Base-by-base conservation (phyloP, 2,797 vertebrate genomes). In the Hemitrygon akajei region DNA sequence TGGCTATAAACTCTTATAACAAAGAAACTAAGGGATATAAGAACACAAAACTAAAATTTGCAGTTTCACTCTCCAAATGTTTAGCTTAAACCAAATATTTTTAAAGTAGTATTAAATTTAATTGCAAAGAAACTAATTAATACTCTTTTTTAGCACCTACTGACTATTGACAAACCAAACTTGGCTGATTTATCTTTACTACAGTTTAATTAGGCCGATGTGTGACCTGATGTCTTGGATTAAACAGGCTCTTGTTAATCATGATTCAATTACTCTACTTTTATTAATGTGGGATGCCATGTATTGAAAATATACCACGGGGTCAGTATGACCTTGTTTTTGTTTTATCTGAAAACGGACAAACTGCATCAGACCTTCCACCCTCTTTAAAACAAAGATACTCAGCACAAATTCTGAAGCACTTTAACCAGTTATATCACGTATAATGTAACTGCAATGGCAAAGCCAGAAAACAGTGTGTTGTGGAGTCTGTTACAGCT, bases 241-340 rank as follows among this genome's bases (percentile, higher is more conserved):
- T 93, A 71, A 93, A 93, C 71, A 93, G 91, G 56, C 71, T 27
- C 91, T 75, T 93, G 71, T 93, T 76, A 93, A 93, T 93, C 91
- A 93, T 93, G 71, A 27, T 40, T 93, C 91, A 47, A 93, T 93
- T 56, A 93, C 91, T 93, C 5, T 40, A 75, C 20, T 40, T 73
- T 75, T 93, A 93, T 93, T 93, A 93, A 76, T 93, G 71, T 76
- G 91, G 91, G 91, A 93, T 93, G 47, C 71, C 71, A n/a, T 93
- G 91, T 93, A 75, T 71, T 69, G 27, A 76, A 93, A 76, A 37
- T 58, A 27, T 76, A 75, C 27, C 91, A 75, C 34, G 25, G 71
- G 71, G 71, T 93, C 91, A 93, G 20, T 30, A n/a, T 76, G 71
- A 93, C 71, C 91, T 2, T 27, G 91, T 76, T 93, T 75, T 4